Evolutionary conservation across 2,888 invertebrate species (phyloP).

Genomic region (Noctua pronuba): DNA sequence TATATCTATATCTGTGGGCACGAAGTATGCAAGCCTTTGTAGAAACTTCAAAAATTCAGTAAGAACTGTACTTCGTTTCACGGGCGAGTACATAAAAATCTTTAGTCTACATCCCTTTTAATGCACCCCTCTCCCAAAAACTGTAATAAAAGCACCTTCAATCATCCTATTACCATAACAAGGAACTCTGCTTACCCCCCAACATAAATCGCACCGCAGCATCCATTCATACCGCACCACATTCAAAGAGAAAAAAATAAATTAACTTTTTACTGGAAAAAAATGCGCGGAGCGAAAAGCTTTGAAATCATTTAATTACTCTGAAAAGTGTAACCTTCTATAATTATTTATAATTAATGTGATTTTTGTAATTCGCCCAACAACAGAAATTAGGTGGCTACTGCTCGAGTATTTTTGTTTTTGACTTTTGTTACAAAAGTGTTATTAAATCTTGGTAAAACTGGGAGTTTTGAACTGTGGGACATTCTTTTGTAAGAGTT

Average conservation of each 20-base stretch:
- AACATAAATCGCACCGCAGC: constrained; percentile 35
- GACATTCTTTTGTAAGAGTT: not conserved
- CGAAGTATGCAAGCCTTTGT: not conserved
- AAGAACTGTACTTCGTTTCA: not conserved
- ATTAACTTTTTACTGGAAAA: constrained; percentile 43
- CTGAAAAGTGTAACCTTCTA: constrained; percentile 61
- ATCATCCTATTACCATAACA: constrained; percentile 49
- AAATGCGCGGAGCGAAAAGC: constrained; percentile 34
- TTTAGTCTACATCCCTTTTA: not conserved
- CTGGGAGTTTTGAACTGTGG: not conserved
- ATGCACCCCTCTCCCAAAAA: constrained; percentile 17
- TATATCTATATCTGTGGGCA: not conserved
- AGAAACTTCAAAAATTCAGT: not conserved
- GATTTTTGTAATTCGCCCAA: constrained; percentile 46
- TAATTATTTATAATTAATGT: constrained; percentile 57
- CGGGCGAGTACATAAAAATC: constrained; percentile 11
- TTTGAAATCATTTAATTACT: constrained; percentile 62
- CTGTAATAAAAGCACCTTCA: constrained; percentile 24
- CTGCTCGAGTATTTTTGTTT: constrained; percentile 33
- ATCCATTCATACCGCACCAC: constrained; percentile 38
- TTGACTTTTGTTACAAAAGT: not conserved
- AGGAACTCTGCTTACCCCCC: constrained; percentile 36
- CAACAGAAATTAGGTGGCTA: constrained; percentile 48
- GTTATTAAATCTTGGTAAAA: not conserved
- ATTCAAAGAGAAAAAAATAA: constrained; percentile 53